A percentile compares a stretch with the other conserved stretches of the same genome.
These are phyloP conservation scores for Desoria tigrina DNA, from an alignment of 2,888 invertebrate species.

Conservation along the genomic window DNA sequence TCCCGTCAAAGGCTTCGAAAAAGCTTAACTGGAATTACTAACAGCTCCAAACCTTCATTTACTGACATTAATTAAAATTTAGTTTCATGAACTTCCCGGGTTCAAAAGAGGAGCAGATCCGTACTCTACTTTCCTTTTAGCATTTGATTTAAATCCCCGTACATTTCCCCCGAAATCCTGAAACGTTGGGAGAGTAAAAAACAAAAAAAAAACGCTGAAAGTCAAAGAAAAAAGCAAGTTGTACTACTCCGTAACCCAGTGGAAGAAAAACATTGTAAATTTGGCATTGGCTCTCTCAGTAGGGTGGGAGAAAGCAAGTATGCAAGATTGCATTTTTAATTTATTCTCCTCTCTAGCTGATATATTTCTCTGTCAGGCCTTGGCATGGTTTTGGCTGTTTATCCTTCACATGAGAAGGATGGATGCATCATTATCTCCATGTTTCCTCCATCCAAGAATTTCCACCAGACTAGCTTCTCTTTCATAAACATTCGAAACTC, in stretches of 20 bases:
- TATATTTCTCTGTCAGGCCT: conserved; percentile 13
- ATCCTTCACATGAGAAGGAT: conserved; percentile 9
- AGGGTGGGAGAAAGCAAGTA: conserved; percentile 6
- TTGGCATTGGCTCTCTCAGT: neutral
- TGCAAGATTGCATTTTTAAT: conserved; percentile 19
- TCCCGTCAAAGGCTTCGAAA: too few relatives aligned
- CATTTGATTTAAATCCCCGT: conserved; percentile 1
- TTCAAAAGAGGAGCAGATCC: neutral
- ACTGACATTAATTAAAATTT: conserved; percentile 7
- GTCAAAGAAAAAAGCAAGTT: too few relatives aligned
- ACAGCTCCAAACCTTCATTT: too few relatives aligned
- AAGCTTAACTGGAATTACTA: too few relatives aligned
- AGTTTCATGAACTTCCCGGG: conserved; percentile 1
- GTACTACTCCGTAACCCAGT: too few relatives aligned
- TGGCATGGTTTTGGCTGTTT: conserved; percentile 5
- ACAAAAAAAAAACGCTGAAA: too few relatives aligned
- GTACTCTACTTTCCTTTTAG: neutral
- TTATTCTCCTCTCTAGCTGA: conserved; percentile 7
- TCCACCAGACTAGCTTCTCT: conserved; percentile 2
- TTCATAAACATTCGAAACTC: neutral
- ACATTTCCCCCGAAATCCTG: too few relatives aligned
- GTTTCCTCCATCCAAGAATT: neutral
- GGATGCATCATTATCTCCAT: conserved; percentile 14
- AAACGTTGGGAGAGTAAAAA: too few relatives aligned
- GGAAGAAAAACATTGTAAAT: neutral